Percentiles rank a stretch among this genome's conserved stretches.
Evolutionary conservation across 2,113 vertebrate species (phyloP).

Genomic region (Condylura cristata): DNA sequence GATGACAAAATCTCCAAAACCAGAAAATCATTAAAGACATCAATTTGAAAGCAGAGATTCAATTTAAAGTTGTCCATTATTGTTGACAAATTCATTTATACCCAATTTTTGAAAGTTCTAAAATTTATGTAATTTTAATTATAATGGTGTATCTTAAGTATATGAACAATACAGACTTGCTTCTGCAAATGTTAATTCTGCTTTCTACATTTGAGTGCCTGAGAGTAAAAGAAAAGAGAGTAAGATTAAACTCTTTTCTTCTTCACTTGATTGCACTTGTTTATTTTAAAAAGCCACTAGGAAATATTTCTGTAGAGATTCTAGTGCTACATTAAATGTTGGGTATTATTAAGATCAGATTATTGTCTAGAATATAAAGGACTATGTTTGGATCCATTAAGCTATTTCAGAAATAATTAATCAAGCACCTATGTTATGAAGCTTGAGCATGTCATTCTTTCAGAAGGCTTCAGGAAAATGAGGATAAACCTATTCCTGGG

Average conservation of each 20-base stretch:
- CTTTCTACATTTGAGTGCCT: not conserved
- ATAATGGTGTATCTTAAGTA: not conserved
- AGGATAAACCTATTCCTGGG: not conserved
- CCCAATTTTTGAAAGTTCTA: not conserved
- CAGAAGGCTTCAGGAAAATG: not conserved
- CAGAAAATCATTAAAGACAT: not conserved
- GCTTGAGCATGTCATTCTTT: not conserved
- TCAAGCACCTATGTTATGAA: not conserved
- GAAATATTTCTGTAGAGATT: not conserved
- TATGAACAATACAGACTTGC: not conserved
- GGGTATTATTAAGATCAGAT: not conserved
- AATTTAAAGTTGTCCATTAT: not conserved
- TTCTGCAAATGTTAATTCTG: conserved; percentile 32
- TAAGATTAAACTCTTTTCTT: not conserved
- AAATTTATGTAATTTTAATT: conserved; percentile 19
- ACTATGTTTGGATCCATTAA: not conserved
- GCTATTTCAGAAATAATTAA: not conserved
- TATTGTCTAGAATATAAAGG: not conserved
- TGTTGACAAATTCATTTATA: not conserved
- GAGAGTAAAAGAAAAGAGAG: not conserved
- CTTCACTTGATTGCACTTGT: not conserved
- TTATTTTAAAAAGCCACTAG: not conserved
- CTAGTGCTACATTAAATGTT: not conserved
- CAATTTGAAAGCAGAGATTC: not conserved
- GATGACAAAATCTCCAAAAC: not conserved